Conservation (phyloP, 1,140 invertebrate species). For the Drosophila arawakana region DNA sequence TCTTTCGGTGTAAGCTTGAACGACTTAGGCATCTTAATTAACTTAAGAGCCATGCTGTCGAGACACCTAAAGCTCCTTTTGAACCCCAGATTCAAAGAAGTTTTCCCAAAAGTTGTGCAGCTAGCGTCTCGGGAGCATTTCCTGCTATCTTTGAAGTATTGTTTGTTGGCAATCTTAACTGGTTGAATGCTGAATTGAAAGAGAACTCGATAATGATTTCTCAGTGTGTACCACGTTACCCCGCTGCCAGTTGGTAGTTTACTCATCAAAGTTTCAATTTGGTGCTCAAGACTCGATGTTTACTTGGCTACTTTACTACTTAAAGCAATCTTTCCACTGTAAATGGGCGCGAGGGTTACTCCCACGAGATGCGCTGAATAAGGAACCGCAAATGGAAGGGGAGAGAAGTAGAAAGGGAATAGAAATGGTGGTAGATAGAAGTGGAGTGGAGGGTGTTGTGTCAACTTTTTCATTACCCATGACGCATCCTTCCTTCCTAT, state of each 20-base stretch:
- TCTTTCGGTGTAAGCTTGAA: too few species aligned
- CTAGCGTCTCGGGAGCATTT: not conserved
- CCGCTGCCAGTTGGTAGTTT: not conserved
- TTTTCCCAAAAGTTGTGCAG: too few species aligned
- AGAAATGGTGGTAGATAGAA: too few species aligned
- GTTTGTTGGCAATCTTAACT: slow-evolving; percentile 4
- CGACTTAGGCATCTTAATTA: too few species aligned
- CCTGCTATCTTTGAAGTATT: slow-evolving; percentile 3
- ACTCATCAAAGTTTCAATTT: slow-evolving; percentile 64
- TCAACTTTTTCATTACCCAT: slow-evolving; percentile 52
- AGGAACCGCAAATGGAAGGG: slow-evolving; percentile 50
- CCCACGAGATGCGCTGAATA: slow-evolving; percentile 41
- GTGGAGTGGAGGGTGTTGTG: not conserved
- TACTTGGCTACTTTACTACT: slow-evolving; percentile 72
- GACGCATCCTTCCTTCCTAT: slow-evolving; percentile 42
- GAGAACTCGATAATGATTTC: not conserved
- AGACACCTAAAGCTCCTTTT: too few species aligned
- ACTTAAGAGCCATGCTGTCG: too few species aligned
- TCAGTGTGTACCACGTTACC: not conserved
- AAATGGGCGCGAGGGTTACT: slow-evolving; percentile 11
- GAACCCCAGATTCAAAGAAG: too few species aligned
- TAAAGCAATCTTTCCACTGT: slow-evolving; percentile 53
- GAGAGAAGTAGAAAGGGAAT: too few species aligned
- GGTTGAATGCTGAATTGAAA: slow-evolving; percentile 11
- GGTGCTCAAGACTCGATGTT: slow-evolving; percentile 43